phyloP scores from a whole-genome alignment of 2,888 invertebrate species.

The Tetanocera ferruginea region DNA sequence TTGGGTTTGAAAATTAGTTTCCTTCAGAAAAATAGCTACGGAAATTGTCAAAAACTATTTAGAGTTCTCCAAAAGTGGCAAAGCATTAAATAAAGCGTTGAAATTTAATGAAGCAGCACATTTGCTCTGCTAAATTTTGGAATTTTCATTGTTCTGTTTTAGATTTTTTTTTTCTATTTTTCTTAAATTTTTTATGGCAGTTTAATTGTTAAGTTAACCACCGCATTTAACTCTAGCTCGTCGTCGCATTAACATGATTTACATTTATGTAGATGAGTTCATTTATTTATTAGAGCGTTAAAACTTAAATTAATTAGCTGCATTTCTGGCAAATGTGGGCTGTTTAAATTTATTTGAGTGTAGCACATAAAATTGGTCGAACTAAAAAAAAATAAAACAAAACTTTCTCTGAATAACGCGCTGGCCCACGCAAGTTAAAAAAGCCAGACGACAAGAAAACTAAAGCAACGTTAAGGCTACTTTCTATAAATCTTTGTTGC shows the following conservation, averaged over 20 bases:
- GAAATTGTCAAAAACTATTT: not conserved
- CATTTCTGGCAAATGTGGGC: conserved; percentile 2
- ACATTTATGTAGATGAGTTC: conserved; percentile 6
- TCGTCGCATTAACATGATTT: conserved; percentile 9
- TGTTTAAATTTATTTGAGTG: not conserved
- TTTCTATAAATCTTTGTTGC: too few relatives aligned
- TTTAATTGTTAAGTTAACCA: conserved; percentile 8
- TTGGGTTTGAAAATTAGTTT: not conserved
- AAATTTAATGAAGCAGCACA: too few relatives aligned
- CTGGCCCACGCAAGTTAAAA: not conserved
- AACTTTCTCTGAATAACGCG: conserved; percentile 3
- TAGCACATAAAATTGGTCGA: not conserved
- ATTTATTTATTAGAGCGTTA: not conserved
- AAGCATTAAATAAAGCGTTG: too few relatives aligned
- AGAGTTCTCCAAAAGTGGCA: not conserved
- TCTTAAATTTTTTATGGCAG: not conserved
- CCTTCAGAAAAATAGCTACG: not conserved
- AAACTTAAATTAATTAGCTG: conserved; percentile 10
- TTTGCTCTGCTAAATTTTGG: not conserved
- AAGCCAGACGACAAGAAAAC: too few relatives aligned
- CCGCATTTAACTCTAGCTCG: not conserved
- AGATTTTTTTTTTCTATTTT: not conserved
- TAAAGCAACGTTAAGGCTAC: too few relatives aligned
- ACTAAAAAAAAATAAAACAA: not conserved
- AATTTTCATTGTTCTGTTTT: not conserved